Evolutionary conservation across 2,797 vertebrate genomes (phyloP).

Genomic region (Fistularia tabacaria): DNA sequence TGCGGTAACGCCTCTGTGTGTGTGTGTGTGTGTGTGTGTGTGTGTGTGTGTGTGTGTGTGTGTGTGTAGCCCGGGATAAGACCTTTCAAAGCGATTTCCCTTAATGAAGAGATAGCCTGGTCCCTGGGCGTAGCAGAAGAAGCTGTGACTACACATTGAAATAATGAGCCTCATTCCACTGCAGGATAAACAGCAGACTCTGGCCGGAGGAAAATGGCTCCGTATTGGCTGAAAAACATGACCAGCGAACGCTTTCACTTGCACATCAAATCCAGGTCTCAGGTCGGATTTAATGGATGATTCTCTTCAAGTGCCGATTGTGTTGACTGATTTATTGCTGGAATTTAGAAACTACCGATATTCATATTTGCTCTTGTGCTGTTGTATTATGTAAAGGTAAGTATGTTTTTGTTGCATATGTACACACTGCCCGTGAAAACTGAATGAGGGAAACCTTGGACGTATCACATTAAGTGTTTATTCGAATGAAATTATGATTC

Average conservation of each 20-base stretch:
- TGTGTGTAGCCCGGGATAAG: slow-evolving; percentile 23
- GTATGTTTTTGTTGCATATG: too few relatives aligned
- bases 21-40: slow-evolving; percentile 10
- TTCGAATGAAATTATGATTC: too few relatives aligned
- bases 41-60: slow-evolving; percentile 10
- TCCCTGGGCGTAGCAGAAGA: slow-evolving; percentile 55
- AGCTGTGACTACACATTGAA: slow-evolving; percentile 70
- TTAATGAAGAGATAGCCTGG: slow-evolving; percentile 53
- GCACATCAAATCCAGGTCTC: slow-evolving; percentile 7
- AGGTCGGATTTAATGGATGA: too few relatives aligned
- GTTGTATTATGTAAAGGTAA: too few relatives aligned
- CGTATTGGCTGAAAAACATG: slow-evolving; percentile 19
- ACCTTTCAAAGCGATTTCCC: slow-evolving; percentile 57
- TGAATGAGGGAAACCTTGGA: too few relatives aligned
- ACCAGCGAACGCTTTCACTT: slow-evolving; percentile 32
- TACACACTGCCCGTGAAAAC: too few relatives aligned
- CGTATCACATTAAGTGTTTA: too few relatives aligned
- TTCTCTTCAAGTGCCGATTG: too few relatives aligned
- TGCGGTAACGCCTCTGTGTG: slow-evolving; percentile 8
- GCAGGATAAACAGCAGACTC: slow-evolving; percentile 32
- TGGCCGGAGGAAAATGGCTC: slow-evolving; percentile 23
- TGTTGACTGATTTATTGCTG: too few relatives aligned
- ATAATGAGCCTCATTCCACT: slow-evolving; percentile 62
- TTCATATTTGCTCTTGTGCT: too few relatives aligned
- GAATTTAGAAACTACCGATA: too few relatives aligned